These are phyloP conservation scores for Hydractinia echinata DNA, from an alignment of 30 jellyfish, hydroid and myxozoan species.

Conservation along the genomic window DNA sequence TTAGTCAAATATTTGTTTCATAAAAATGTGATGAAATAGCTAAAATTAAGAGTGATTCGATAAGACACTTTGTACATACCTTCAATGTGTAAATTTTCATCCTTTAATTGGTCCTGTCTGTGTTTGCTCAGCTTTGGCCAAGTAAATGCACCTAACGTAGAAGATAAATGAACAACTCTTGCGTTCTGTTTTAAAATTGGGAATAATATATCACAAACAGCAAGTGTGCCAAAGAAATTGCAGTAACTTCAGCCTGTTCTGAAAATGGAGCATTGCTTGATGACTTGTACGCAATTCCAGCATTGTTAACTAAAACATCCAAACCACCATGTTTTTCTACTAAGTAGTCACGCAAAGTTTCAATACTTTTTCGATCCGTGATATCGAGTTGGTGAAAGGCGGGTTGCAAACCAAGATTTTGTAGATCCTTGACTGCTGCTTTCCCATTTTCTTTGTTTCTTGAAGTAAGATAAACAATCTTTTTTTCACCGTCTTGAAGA, in stretches of 20 bases:
- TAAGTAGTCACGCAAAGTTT: conserved; percentile 14
- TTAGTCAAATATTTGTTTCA: too few species aligned
- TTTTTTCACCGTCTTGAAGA: conserved; percentile 25
- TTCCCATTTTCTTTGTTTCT: conserved; percentile 53
- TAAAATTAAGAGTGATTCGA: too few species aligned
- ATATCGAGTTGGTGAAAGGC: conserved; percentile 66
- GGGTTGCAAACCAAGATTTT: conserved; percentile 47
- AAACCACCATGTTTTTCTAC: conserved; percentile 48
- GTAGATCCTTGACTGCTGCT: conserved; percentile 53
- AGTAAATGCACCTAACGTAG: conserved; percentile 23
- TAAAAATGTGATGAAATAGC: too few species aligned
- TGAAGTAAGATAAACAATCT: conserved; percentile 46
- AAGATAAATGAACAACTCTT: conserved; percentile 45
- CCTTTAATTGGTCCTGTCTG: conserved; percentile 20
- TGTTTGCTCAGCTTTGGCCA: conserved; percentile 1
- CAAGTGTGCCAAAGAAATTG: conserved; percentile 61
- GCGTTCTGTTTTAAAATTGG: conserved; percentile 65
- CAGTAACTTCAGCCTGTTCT: conserved; percentile 77
- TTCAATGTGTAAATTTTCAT: conserved; percentile 16
- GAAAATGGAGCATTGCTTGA: conserved; percentile 53
- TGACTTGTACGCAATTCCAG: conserved; percentile 55
- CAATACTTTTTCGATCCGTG: conserved; percentile 32
- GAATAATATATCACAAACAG: conserved; percentile 58
- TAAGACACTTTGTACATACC: conserved; percentile 4
- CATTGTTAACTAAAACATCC: conserved; percentile 86